A percentile compares a stretch with the other conserved stretches of the same genome.
These are phyloP conservation scores for Grantiella picta DNA, from an alignment of 2,113 vertebrate species.

Conservation along the genomic window DNA sequence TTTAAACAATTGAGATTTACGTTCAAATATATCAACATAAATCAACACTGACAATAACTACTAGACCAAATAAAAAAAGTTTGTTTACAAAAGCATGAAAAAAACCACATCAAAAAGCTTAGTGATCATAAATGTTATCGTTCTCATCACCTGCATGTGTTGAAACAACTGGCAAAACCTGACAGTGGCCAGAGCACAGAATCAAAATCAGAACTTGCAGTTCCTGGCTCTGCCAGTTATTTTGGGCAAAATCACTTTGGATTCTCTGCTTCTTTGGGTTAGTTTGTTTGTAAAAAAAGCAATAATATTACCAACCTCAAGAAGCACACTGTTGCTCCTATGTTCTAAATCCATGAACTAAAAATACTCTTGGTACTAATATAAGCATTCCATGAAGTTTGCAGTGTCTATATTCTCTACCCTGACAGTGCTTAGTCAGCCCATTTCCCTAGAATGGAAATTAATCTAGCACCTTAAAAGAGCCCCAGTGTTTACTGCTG, in stretches of 20 bases:
- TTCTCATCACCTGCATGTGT: neutral
- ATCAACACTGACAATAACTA: neutral
- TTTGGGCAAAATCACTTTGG: neutral
- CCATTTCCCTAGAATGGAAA: neutral
- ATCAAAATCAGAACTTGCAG: neutral
- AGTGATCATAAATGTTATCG: neutral
- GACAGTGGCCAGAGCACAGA: neutral
- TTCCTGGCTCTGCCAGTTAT: neutral
- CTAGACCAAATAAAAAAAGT: neutral
- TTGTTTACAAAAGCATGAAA: neutral
- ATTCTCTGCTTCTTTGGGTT: neutral
- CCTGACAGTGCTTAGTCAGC: neutral
- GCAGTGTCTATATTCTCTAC: neutral
- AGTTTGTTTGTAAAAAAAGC: neutral
- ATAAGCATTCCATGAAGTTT: neutral
- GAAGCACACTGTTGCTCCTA: neutral
- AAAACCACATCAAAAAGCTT: neutral
- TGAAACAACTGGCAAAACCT: slow-evolving; percentile 9
- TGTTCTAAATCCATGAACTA: neutral
- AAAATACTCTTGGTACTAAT: neutral
- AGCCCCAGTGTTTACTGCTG: neutral
- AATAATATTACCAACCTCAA: neutral
- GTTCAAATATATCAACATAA: neutral
- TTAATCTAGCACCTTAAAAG: neutral
- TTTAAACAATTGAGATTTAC: neutral